Evolutionary conservation across 2,113 vertebrate species (phyloP).

Genomic region (Actenoides lindsayi): DNA sequence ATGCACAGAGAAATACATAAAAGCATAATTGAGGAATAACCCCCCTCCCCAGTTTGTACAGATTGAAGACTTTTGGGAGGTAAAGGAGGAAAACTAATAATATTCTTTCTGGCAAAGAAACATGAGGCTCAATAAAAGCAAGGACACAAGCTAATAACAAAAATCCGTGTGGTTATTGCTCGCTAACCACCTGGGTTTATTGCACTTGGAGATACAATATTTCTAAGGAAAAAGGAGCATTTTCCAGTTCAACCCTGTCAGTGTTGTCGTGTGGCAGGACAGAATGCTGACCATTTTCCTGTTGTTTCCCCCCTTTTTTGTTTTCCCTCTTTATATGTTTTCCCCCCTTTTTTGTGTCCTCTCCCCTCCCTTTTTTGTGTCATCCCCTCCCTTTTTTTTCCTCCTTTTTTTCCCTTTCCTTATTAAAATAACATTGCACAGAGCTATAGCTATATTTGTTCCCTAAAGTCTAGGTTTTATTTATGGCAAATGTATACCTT

Average conservation of each 20-base stretch:
- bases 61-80: not conserved
- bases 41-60: rapidly evolving
- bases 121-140: not conserved
- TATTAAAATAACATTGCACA: not conserved
- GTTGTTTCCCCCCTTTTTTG: not conserved
- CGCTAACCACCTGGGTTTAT: not conserved
- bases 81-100: not conserved
- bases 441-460: not conserved
- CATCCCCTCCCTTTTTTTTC: no score
- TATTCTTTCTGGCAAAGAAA: not conserved
- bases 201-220: not conserved
- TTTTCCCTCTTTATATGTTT: no score
- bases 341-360: no score
- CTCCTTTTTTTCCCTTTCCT: no score
- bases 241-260: not conserved
- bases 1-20: not conserved
- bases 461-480: not conserved
- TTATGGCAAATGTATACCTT: not conserved
- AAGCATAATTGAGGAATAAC: not conserved
- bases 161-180: not conserved
- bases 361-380: no score
- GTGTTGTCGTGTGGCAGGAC: not conserved
- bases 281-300: not conserved
- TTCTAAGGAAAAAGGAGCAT: not conserved
- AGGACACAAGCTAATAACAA: not conserved